Conservation (phyloP, 1,140 invertebrate genomes). For the Pogonomyrmex barbatus region DNA sequence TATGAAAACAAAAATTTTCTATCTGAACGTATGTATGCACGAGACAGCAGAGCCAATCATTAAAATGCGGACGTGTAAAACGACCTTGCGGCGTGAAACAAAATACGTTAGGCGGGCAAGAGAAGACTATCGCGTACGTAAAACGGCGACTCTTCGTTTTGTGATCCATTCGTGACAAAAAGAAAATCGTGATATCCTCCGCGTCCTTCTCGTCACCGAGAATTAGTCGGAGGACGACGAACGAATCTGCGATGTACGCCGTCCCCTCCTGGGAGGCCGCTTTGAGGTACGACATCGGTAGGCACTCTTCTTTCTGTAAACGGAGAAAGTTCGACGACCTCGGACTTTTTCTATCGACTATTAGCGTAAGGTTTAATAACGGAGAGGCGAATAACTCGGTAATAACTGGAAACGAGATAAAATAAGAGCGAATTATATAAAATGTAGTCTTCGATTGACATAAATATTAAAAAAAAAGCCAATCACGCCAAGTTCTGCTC, state of each 20-base stretch:
- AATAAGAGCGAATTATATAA: background rate
- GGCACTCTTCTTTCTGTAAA: background rate
- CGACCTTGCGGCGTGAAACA: conserved; percentile 64
- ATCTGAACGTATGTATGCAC: no score
- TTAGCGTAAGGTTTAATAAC: background rate
- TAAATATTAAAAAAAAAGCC: no score
- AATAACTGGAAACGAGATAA: background rate
- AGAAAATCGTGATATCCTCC: background rate
- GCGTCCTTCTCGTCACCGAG: background rate
- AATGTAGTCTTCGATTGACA: background rate
- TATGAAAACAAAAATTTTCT: no score
- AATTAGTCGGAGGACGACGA: background rate
- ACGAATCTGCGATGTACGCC: conserved; percentile 61
- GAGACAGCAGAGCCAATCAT: background rate
- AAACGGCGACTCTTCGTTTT: background rate
- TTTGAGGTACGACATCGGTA: conserved; percentile 61
- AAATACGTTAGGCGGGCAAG: conserved; percentile 48
- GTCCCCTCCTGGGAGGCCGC: conserved; percentile 63
- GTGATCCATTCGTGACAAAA: background rate
- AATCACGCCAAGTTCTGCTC: no score
- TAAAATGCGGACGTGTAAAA: conserved; percentile 34
- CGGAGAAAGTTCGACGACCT: background rate
- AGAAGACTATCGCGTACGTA: conserved; percentile 13
- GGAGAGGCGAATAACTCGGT: no score
- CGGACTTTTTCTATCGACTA: background rate